Evolutionary conservation across 2,797 vertebrate genomes (phyloP).

Genomic region (Diplodus sargus): DNA sequence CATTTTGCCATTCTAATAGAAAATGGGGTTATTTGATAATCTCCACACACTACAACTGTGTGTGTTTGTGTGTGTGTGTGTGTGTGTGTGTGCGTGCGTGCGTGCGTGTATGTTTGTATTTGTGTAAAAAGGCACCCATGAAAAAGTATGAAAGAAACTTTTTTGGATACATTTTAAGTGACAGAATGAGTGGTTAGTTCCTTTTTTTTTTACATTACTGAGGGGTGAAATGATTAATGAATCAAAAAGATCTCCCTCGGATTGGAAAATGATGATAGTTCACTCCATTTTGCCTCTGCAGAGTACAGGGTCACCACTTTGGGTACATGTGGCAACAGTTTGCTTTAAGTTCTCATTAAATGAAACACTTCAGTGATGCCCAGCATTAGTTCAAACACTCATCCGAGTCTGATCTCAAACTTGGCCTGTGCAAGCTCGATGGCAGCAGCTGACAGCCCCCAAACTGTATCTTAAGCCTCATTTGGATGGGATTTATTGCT

Average conservation of each 20-base stretch:
- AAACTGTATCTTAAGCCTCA: slow-evolving; percentile 16
- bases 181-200: neutral
- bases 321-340: neutral
- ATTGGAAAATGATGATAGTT: neutral
- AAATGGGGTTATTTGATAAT: slow-evolving; percentile 4
- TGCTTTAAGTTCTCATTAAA: slow-evolving; percentile 17
- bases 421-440: neutral
- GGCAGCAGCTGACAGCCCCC: neutral
- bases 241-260: neutral
- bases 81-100: neutral
- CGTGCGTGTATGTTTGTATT: slow-evolving; percentile 1
- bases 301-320: neutral
- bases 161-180: neutral
- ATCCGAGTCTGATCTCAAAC: slow-evolving; percentile 8
- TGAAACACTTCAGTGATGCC: neutral
- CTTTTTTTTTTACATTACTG: neutral
- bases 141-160: neutral
- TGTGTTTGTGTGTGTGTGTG: slow-evolving; percentile 1
- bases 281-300: neutral
- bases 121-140: neutral
- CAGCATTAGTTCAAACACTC: slow-evolving; percentile 7
- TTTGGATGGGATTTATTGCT: slow-evolving; percentile 30
- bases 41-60: neutral
- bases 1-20: slow-evolving; percentile 2
- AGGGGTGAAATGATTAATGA: slow-evolving; percentile 1